Base-by-base conservation (phyloP, 2,888 invertebrate genomes). In the Drosophila anomelani region DNA sequence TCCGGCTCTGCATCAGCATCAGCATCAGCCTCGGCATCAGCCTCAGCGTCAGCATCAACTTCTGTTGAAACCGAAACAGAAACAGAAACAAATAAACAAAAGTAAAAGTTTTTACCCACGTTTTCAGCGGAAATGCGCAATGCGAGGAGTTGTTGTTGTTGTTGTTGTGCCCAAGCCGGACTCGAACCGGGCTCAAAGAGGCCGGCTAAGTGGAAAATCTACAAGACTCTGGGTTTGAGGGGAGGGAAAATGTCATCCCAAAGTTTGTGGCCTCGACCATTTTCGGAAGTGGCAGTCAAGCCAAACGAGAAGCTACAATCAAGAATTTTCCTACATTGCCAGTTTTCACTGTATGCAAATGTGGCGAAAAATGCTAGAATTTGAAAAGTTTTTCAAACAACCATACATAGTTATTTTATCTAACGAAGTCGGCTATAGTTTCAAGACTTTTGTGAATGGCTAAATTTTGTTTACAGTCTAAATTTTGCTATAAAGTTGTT, bases 221-320 rank as follows among this genome's bases (percentile, higher is more conserved):
- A 34, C 26, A 32, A 44, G 20, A 12, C 41, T 17, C 41, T 17
- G 47, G 10, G 4, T n/a, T 5, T 26, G 5, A 32, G 12, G 13
- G 54, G 56, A 47, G 38, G 64, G 63, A 70, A 73, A 81, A 77
- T 84, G 81, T 74, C 80, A 81, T 72, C 75, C 41, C 43, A 67
- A 83, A 78, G 78, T 83, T 88, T 80, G 76, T 53, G 80, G 80
- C 85, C 83, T 78, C 59, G 72, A 78, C 64, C 83, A 88, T 88
- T 84, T 87, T 87, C 68, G 74, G 68, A 87, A 84, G 71, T 74
- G 75, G 68, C 79, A 74, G 75, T 66, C 62, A 46, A 54, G 60
- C 46, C 46, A 47, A 47, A 57, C 56, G 51, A 20, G 44, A 29
- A 41, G 41, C 56, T 68, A 68, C 68, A 67, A 67, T 54, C 67